Evolutionary conservation across 1,140 invertebrate genomes (phyloP), one percentile per base, ranked within the genome.

Genomic region (Manduca sexta): DNA sequence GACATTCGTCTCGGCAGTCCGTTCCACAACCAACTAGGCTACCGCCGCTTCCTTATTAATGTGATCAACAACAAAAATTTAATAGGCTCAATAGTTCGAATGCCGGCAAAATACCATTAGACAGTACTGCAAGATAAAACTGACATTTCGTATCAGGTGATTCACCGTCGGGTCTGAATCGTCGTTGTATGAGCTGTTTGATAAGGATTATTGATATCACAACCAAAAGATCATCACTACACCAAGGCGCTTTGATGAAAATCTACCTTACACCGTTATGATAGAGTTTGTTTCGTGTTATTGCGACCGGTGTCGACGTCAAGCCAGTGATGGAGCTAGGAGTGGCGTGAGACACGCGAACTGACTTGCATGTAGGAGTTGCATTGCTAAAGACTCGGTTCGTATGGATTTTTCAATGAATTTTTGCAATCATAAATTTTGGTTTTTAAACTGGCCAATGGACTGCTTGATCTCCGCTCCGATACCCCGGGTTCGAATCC

Each of bases 301-400:
- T 30, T 13, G 40, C 26, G 16, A 8, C 11, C 16, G 44, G 29
- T 34, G 50, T 74, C 17, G 15, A 40, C 18, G 16, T 13, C 16
- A 40, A 17, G 16, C 15, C 18, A 18, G 38, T 40, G 21, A 40
- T 52, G n/a, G 21, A 14, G 38, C 29, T 7, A 42, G 41, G 46
- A 42, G 15, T 52, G 47, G 74, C 74, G 74, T 77, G 74, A 59
- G 46, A 51, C 71, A 77, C 74, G 71, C 74, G 49, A 74, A 56
- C 61, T 41, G 43, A 55, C 52, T 56, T 69, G 70, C 70, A 72
- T 74, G 74, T 63, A 57, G 60, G 55, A 66, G 64, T 57, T 67
- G 63, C 64, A 69, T 63, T 62, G 66, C 39, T 49, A 52, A 45
- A 56, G 63, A 67, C 61, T 59, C 41, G 52, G 52, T 50, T 48